Conservation (phyloP, 2,888 invertebrate genomes). For the Unio delphinus region DNA sequence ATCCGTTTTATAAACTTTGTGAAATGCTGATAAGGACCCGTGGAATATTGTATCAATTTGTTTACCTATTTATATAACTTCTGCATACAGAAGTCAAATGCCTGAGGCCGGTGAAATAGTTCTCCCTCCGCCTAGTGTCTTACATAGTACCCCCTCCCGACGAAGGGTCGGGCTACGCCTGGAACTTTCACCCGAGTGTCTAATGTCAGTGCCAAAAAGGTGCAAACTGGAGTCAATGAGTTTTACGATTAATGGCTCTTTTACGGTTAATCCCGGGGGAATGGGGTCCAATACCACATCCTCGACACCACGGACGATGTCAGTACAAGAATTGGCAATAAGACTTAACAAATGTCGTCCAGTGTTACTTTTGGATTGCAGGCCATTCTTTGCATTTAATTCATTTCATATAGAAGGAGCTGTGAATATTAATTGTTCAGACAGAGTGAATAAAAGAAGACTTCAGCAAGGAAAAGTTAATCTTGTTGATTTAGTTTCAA, state of each 20-base stretch:
- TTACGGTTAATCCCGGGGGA: constrained; percentile 15
- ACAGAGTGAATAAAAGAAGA: constrained; percentile 79
- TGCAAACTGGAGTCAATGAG: constrained; percentile 54
- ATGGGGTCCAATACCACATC: constrained; percentile 12
- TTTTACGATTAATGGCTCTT: constrained; percentile 27
- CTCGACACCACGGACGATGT: constrained; percentile 42
- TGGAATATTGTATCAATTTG: neutral
- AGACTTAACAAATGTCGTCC: constrained; percentile 49
- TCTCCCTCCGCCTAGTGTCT: constrained; percentile 43
- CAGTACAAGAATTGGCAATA: constrained; percentile 50
- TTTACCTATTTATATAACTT: neutral
- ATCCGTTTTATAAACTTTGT: too few relatives aligned
- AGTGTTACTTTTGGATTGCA: constrained; percentile 77
- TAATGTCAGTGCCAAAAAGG: constrained; percentile 44
- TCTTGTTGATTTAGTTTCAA: constrained; percentile 79
- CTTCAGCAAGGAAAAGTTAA: constrained; percentile 80
- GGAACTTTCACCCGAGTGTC: constrained; percentile 27
- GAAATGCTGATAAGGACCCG: too few relatives aligned
- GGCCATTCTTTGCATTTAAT: constrained; percentile 82
- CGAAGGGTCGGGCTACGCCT: constrained; percentile 27
- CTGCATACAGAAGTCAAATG: constrained; percentile 37
- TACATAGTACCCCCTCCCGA: constrained; percentile 22
- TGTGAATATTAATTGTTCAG: constrained; percentile 80
- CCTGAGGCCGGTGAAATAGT: constrained; percentile 62
- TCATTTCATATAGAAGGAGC: constrained; percentile 79